phyloP scores from a whole-genome alignment of 2,113 vertebrate species.

The Callorhinus ursinus region DNA sequence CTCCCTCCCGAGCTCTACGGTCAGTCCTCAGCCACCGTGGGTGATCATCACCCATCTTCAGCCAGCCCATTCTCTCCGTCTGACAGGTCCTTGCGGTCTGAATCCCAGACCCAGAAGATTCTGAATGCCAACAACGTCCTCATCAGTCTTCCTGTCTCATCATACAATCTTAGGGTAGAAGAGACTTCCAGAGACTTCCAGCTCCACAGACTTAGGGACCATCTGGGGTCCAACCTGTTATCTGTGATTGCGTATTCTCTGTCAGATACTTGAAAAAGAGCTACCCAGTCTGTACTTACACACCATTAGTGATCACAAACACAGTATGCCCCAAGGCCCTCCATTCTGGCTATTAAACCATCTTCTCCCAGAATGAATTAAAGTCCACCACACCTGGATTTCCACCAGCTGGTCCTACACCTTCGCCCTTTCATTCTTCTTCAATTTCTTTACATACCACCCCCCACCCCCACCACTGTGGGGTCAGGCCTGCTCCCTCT shows the following conservation, averaged over 20 bases:
- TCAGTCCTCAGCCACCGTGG: background rate
- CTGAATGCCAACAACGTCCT: background rate
- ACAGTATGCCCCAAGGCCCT: background rate
- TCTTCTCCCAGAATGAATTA: background rate
- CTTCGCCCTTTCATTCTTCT: background rate
- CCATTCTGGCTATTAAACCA: background rate
- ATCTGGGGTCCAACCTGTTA: background rate
- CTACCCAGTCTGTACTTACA: background rate
- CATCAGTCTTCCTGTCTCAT: background rate
- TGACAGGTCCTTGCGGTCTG: background rate
- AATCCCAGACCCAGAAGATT: background rate
- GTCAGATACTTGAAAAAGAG: background rate
- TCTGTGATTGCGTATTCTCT: background rate
- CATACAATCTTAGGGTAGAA: background rate
- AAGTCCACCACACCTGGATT: constrained; percentile 43
- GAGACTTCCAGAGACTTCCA: background rate
- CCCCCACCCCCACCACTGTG: background rate
- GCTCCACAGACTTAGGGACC: background rate
- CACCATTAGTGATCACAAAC: background rate
- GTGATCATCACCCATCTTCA: background rate
- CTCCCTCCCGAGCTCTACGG: background rate
- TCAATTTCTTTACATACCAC: background rate
- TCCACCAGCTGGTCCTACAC: constrained; percentile 46
- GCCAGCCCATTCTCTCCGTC: background rate
- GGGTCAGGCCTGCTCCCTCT: background rate